A percentile compares a stretch with the other conserved stretches of the same genome.
phyloP scores from a whole-genome alignment of 2,888 invertebrate genomes.

The Petrolisthes manimaculis region DNA sequence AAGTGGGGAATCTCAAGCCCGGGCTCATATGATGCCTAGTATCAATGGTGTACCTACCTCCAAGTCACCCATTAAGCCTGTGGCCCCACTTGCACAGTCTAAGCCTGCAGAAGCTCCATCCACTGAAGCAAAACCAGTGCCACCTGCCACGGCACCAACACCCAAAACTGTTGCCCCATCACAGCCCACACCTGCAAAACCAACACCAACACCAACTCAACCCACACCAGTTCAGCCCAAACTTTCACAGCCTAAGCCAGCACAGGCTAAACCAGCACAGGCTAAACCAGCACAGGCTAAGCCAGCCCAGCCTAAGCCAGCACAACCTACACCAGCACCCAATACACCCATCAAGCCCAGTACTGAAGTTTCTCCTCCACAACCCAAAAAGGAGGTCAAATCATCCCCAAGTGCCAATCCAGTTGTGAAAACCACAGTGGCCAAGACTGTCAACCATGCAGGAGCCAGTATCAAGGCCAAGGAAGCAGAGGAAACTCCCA shows the following conservation, averaged over 20 bases:
- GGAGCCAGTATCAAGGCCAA: slow-evolving; percentile 24
- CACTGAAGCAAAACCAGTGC: slow-evolving; percentile 36
- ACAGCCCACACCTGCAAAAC: slow-evolving; percentile 10
- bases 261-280: slow-evolving; percentile 5
- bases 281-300: background rate
- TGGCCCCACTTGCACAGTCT: slow-evolving; percentile 12
- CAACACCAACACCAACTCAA: slow-evolving; percentile 2
- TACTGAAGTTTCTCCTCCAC: slow-evolving; percentile 19
- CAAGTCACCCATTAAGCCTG: slow-evolving; percentile 43
- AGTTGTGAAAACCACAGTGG: slow-evolving; percentile 3
- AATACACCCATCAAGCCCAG: slow-evolving; percentile 24
- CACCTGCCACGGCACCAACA: slow-evolving; percentile 19
- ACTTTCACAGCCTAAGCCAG: slow-evolving; percentile 3
- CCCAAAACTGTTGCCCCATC: background rate
- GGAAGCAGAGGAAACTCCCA: slow-evolving; percentile 32
- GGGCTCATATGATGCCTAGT: slow-evolving; percentile 43
- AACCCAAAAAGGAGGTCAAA: slow-evolving; percentile 41
- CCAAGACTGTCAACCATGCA: slow-evolving; percentile 48
- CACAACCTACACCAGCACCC: slow-evolving; percentile 22
- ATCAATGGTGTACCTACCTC: slow-evolving; percentile 62
- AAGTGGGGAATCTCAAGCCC: slow-evolving; percentile 20
- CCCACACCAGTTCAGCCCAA: background rate
- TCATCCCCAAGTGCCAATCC: slow-evolving; percentile 8
- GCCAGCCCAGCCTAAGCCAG: background rate
- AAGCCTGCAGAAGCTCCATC: slow-evolving; percentile 40